Conservation (phyloP, 2,113 vertebrate genomes). For the Laticauda laticaudata region DNA sequence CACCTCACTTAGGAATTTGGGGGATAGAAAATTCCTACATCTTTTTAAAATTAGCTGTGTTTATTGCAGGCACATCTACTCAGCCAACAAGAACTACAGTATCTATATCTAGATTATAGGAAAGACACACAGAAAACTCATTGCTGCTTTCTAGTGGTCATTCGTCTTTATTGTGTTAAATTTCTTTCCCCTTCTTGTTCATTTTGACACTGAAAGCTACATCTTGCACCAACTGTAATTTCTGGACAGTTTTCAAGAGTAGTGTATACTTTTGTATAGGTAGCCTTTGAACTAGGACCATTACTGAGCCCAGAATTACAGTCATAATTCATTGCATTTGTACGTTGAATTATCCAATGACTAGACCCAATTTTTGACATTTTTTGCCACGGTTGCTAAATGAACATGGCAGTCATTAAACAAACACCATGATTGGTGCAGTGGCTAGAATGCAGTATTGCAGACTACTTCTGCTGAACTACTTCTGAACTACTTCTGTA, state of each 20-base stretch:
- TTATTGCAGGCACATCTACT: neutral
- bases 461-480: too few relatives aligned
- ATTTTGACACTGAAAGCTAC: neutral
- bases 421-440: too few relatives aligned
- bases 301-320: too few relatives aligned
- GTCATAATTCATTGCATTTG: too few relatives aligned
- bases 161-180: neutral
- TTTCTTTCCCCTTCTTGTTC: neutral
- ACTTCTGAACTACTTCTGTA: too few relatives aligned
- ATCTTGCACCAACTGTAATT: neutral
- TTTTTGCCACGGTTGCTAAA: too few relatives aligned
- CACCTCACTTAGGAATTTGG: neutral
- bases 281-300: too few relatives aligned
- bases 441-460: too few relatives aligned
- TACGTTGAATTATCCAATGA: too few relatives aligned
- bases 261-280: too few relatives aligned
- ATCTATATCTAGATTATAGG: neutral
- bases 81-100: neutral
- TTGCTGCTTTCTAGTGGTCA: neutral
- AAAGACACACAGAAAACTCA: neutral
- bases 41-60: neutral
- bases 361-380: too few relatives aligned
- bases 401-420: too few relatives aligned
- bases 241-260: neutral
- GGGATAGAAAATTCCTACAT: neutral